Base-by-base conservation (phyloP, 2,797 vertebrate genomes). In the Anniella stebbinsi region DNA sequence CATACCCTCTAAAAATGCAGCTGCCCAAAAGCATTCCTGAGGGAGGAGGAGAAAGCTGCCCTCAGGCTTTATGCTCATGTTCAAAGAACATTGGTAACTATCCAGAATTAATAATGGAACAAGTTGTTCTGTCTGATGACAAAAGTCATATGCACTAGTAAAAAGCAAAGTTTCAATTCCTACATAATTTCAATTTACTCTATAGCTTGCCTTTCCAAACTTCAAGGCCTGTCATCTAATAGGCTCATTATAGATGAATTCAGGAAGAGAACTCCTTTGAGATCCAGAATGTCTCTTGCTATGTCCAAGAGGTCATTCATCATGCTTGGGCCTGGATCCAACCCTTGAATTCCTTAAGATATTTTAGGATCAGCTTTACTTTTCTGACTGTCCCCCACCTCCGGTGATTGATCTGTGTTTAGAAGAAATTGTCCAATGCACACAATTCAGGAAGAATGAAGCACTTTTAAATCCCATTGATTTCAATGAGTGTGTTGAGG, bases 81-180 rank as follows among this genome's bases (percentile, higher is more conserved):
- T 70, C 76, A 80, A 80, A 70, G 48, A 88, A 54, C 66, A 70
- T 80, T 87, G 45, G 77, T 80, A 70, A 25, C 33, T 69, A 15
- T 88, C 77, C 87, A 80, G 70, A 67, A 70, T 80, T 70, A 88
- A 88, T 80, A 88, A 88, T 88, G 77, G 77, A 80, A 70, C 87
- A 80, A 15, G n/a, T 80, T 87, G 66, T 87, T 86, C 77, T 70
- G 33, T 70, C 33, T 51, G 17, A 41, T 70, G 9, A 80, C 48
- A 88, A 80, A 84, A 88, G 45, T 80, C 86, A 69, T 70, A n/a
- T 54, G 23, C 48, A 54, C 66, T 57, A 80, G 48, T 13, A 80
- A 77, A 70, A 80, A 54, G n/a, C 21, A 63, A 48, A 38, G 48
- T 70, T 70, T 67, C 76, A 70, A 23, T 80, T 80, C 36, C 78